Percentiles rank a stretch among this genome's conserved stretches.
phyloP scores from a whole-genome alignment of 2,113 vertebrate genomes.

The Microtus pennsylvanicus region DNA sequence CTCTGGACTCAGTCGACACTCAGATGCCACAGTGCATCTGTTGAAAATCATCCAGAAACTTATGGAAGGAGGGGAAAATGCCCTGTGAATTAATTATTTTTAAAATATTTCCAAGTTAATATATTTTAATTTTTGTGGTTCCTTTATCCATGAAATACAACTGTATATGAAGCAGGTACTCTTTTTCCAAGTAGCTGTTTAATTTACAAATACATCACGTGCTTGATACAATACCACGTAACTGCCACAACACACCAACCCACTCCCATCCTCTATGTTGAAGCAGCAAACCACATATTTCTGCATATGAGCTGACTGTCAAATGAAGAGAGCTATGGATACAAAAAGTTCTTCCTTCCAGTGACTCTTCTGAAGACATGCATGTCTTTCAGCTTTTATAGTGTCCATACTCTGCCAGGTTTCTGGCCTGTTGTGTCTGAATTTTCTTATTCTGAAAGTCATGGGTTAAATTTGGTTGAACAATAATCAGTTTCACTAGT shows the following conservation, averaged over 20 bases:
- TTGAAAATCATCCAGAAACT: background rate
- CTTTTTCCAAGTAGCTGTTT: background rate
- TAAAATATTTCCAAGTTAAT: background rate
- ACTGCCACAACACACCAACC: background rate
- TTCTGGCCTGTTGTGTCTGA: background rate
- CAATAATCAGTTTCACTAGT: conserved; percentile 51
- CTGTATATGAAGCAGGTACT: background rate
- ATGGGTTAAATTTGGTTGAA: conserved; percentile 4
- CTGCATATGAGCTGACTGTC: too few relatives aligned
- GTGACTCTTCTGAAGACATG: background rate
- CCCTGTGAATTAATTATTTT: conserved; percentile 12
- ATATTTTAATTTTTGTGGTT: background rate
- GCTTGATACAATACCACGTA: conserved; percentile 6
- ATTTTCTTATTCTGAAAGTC: conserved; percentile 15
- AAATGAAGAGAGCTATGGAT: background rate
- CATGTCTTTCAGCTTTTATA: background rate
- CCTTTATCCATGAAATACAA: background rate
- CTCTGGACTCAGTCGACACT: background rate
- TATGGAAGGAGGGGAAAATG: background rate
- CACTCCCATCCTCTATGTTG: rapidly evolving
- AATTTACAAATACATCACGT: background rate
- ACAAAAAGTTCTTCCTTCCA: background rate
- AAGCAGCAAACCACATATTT: background rate
- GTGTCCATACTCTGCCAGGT: background rate
- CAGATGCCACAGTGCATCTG: background rate